Evolutionary conservation across 1,140 invertebrate genomes (phyloP), one percentile per base, ranked within the genome.

Genomic region (Chelonus insularis): DNA sequence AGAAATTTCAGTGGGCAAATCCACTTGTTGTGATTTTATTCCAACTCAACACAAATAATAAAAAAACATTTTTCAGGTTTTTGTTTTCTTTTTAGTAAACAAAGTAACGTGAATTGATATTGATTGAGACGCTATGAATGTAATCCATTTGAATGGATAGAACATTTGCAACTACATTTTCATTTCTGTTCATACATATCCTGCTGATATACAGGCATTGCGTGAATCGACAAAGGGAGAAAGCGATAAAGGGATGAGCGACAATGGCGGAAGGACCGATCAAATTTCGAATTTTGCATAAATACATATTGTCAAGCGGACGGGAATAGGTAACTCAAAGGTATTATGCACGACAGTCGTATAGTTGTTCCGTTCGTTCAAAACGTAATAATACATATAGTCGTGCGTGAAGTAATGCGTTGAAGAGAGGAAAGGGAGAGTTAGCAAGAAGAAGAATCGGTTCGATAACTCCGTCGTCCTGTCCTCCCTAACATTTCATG

Each of bases 231-330:
- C 37, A 48, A 32, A 48, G 41, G 16, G 7, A 16, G 3, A 12
- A 43, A 47, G 6, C 18, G 39, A 32, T 4, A 56, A 11, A n/a
- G 57, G 4, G 47, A 11, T 34, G 43, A 9, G 45, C 18, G 14
- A 3, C 11, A 39, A 12, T 2, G 37, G 41, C 12, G 23, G 47
- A 14, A 11, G 36, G 39, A 21, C 21, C 57, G 64, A 72, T 72
- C 62, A 63, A 66, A 72, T 72, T 66, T 64, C 48, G 54, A 57
- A 63, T 63, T 72, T 72, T 72, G 60, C 66, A 70, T 70, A 70
- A 41, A 66, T 68, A 48, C 64, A 71, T 70, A 64, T 52, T 47
- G 62, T 65, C 64, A 20, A 62, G 23, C 14, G 18, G 34, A 1
- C n/a, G 20, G 21, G 20, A 55, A 52, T 41, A 56, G 34, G 14